Conservation (phyloP, 2,797 vertebrate species). For the Lagodon rhomboides region DNA sequence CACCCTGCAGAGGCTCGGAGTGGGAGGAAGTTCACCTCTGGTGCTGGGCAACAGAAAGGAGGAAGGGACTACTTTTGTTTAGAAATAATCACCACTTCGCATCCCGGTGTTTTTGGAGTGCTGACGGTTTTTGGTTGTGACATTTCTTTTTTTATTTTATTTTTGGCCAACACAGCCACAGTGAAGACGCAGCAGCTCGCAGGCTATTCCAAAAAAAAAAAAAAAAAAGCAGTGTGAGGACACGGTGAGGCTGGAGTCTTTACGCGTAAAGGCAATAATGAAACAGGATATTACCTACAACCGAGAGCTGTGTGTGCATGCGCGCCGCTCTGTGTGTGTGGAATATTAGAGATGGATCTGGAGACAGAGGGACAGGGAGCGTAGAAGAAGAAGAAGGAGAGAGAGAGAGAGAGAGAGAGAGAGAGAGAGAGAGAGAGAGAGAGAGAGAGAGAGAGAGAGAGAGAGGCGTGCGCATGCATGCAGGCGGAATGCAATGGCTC, state of each 20-base stretch:
- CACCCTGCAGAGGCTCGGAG: conserved; percentile 52
- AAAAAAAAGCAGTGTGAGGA: not conserved
- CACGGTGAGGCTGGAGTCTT: not conserved
- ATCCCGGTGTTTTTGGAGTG: not conserved
- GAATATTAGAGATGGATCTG: conserved; percentile 14
- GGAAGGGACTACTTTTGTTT: not conserved
- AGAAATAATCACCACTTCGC: not conserved
- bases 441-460: conserved; percentile 55
- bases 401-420: conserved; percentile 37
- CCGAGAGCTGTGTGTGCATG: conserved; percentile 36
- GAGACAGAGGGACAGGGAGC: not conserved
- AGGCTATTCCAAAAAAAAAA: too few species aligned
- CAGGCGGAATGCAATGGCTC: conserved; percentile 83
- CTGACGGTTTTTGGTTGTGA: conserved; percentile 6
- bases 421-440: conserved; percentile 44
- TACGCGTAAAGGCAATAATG: conserved; percentile 24
- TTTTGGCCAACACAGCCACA: too few species aligned
- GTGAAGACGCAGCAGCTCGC: too few species aligned
- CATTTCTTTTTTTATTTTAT: not conserved
- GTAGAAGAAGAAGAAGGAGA: conserved; percentile 20
- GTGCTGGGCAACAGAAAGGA: not conserved
- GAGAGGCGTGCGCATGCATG: conserved; percentile 67
- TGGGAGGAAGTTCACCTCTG: conserved; percentile 32
- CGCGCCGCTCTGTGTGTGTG: conserved; percentile 29
- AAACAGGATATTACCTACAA: conserved; percentile 23